Percentiles rank a stretch among this genome's conserved stretches.
Evolutionary conservation across 2,888 invertebrate species (phyloP).

Genomic region (Acanthoscelides obtectus): DNA sequence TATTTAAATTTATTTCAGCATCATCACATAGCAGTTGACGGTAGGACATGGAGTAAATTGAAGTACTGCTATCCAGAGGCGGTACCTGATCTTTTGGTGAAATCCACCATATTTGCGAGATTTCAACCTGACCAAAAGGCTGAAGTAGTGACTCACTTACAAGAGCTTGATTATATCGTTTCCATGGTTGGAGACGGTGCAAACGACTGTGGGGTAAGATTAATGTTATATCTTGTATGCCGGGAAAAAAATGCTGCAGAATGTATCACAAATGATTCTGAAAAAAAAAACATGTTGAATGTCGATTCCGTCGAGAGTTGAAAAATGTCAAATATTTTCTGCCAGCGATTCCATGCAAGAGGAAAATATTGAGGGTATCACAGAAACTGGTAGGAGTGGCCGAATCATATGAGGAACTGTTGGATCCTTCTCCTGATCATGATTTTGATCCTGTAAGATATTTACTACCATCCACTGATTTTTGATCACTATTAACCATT

Average conservation of each 20-base stretch:
- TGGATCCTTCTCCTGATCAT: too few species aligned
- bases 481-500: too few species aligned
- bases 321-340: too few species aligned
- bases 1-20: constrained; percentile 23
- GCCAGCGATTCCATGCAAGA: too few species aligned
- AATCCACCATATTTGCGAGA: constrained; percentile 76
- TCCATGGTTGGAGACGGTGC: constrained; percentile 69
- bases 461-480: too few species aligned
- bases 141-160: constrained; percentile 65
- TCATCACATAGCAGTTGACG: constrained; percentile 59
- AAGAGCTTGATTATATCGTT: constrained; percentile 65
- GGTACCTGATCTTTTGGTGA: constrained; percentile 59
- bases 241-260: too few species aligned
- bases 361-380: too few species aligned
- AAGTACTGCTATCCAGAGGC: constrained; percentile 66
- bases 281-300: background rate
- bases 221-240: constrained; percentile 19
- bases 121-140: constrained; percentile 81
- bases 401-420: too few species aligned
- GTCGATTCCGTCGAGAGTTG: constrained; percentile 3
- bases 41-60: constrained; percentile 72
- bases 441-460: too few species aligned
- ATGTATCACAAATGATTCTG: too few species aligned
- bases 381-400: too few species aligned
- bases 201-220: constrained; percentile 73